phyloP scores from a whole-genome alignment of 2,113 vertebrate species.

The Hypocryptadius cinnamomeus region DNA sequence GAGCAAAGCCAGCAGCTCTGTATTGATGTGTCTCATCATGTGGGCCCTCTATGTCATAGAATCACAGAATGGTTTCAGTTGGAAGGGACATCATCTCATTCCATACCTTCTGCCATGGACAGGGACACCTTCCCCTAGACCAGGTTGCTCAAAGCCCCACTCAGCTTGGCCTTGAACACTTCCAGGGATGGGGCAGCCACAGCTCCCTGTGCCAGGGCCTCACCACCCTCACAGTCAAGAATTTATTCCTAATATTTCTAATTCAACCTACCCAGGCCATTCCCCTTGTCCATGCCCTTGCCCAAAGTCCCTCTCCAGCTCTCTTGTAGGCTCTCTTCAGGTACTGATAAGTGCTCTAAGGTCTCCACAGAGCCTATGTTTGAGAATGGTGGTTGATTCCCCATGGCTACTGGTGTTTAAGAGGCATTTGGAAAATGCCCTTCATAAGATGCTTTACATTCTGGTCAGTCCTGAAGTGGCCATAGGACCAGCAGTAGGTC shows the following conservation, averaged over 20 bases:
- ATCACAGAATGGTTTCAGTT: neutral
- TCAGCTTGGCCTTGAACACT: neutral
- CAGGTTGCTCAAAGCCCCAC: neutral
- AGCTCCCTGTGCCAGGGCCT: neutral
- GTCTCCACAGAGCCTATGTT: neutral
- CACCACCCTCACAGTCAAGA: neutral
- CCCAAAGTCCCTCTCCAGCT: neutral
- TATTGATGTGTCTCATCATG: accelerated
- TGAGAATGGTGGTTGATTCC: neutral
- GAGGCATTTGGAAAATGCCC: neutral
- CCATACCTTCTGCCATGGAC: neutral
- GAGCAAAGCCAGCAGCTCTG: neutral
- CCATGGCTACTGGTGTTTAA: neutral
- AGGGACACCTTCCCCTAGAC: neutral
- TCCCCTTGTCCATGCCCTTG: neutral
- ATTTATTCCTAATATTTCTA: neutral
- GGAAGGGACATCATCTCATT: neutral
- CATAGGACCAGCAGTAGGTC: neutral
- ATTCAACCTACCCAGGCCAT: neutral
- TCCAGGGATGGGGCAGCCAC: neutral
- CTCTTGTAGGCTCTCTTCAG: neutral
- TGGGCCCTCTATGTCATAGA: neutral
- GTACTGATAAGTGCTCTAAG: neutral
- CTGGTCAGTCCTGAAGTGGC: neutral
- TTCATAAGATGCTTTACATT: neutral